Evolutionary conservation across 2,113 vertebrate genomes (phyloP).

Genomic region (Pipra filicauda): DNA sequence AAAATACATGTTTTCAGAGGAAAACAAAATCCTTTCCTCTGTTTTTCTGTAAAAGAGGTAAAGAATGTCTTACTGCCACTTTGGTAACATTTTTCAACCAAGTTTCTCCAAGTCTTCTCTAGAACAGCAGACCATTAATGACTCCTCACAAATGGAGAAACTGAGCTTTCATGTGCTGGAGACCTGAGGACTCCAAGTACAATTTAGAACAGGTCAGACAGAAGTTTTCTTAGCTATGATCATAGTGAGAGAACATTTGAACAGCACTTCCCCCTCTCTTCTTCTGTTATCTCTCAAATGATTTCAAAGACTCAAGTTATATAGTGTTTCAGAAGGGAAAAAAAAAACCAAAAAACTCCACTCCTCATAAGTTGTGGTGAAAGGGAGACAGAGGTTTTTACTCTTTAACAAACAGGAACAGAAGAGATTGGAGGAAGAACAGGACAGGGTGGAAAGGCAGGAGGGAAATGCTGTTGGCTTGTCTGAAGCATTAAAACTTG

Average conservation of each 20-base stretch:
- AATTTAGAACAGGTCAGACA: not conserved
- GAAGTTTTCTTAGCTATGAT: not conserved
- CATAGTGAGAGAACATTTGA: not conserved
- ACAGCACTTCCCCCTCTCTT: not conserved
- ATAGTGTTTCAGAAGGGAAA: not conserved
- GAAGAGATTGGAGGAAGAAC: not conserved
- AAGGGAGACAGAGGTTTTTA: not conserved
- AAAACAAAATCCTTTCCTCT: not conserved
- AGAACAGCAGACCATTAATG: not conserved
- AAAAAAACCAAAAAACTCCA: not conserved
- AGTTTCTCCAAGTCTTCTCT: not conserved
- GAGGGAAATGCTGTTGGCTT: not conserved
- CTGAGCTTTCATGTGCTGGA: not conserved
- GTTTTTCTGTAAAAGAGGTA: not conserved
- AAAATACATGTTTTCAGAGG: not conserved
- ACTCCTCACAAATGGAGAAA: not conserved
- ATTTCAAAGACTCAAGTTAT: not conserved
- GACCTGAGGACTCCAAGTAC: not conserved
- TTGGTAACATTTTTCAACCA: not conserved
- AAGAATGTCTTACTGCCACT: not conserved
- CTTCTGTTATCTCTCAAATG: not conserved
- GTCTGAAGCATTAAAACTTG: not conserved
- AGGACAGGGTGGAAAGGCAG: not conserved
- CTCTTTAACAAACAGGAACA: not conserved
- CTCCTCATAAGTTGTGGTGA: not conserved